Conservation (phyloP, 2,888 invertebrate species). For the Ormyrus rosae region DNA sequence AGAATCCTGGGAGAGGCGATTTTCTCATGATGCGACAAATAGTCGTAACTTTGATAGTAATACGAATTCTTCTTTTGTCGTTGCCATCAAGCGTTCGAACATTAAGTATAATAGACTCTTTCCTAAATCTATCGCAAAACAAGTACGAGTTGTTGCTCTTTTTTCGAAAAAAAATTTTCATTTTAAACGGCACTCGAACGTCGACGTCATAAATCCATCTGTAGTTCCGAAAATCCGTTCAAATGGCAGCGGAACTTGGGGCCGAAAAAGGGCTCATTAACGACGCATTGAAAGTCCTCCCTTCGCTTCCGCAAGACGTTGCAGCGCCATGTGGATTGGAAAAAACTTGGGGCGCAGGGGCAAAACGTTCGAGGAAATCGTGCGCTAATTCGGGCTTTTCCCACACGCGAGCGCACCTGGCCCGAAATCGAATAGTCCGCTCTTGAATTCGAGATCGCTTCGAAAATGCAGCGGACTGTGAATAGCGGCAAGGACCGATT, state of each 20-base stretch:
- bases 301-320: constrained; percentile 2
- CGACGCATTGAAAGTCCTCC: constrained; percentile 40
- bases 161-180: too few species aligned
- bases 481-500: constrained; percentile 23
- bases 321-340: constrained; percentile 8
- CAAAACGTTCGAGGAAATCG: constrained; percentile 47
- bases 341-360: constrained; percentile 8
- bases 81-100: too few species aligned
- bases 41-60: constrained; percentile 25
- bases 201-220: too few species aligned
- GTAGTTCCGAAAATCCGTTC: too few species aligned
- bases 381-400: constrained; percentile 51
- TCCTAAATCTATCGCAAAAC: too few species aligned
- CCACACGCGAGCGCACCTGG: constrained; percentile 51
- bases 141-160: too few species aligned
- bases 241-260: too few species aligned
- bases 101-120: too few species aligned
- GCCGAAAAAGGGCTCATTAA: constrained; percentile 47
- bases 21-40: constrained; percentile 3
- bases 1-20: constrained; percentile 2
- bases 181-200: too few species aligned
- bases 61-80: not conserved
- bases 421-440: not conserved
- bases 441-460: constrained; percentile 34
- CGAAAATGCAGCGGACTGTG: constrained; percentile 32